phyloP scores from a whole-genome alignment of 2,797 vertebrate species.

The Anguilla pacifica region DNA sequence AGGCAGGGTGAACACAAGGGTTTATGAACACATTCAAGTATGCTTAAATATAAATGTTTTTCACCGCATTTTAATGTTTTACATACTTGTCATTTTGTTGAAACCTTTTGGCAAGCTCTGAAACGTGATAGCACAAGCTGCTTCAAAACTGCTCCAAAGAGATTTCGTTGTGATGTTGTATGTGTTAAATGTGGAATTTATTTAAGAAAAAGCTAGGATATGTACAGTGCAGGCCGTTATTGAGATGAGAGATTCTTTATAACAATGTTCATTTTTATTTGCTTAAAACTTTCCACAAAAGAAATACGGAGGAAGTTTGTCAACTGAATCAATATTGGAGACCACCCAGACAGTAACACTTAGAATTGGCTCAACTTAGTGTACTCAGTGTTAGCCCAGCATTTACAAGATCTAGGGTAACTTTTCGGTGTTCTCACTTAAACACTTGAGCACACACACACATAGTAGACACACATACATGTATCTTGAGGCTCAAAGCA shows the following conservation, averaged over 20 bases:
- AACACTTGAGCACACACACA: not conserved
- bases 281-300: not conserved
- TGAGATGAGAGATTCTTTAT: not conserved
- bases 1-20: not conserved
- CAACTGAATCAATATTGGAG: not conserved
- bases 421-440: not conserved
- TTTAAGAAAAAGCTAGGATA: not conserved
- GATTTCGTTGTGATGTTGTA: not conserved
- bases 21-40: not conserved
- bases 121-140: not conserved
- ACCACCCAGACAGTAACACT: not conserved
- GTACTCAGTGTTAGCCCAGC: not conserved
- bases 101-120: not conserved
- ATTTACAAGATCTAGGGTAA: not conserved
- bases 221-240: not conserved
- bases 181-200: not conserved
- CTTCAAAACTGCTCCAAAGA: not conserved
- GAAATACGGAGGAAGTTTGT: not conserved
- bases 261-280: not conserved
- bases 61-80: no score
- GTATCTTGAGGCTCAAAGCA: not conserved
- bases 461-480: no score
- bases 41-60: no score
- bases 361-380: not conserved
- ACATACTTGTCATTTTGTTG: not conserved